Evolutionary conservation across 92 coral and sea anemone genomes (phyloP).

Genomic region (Phenganax subtilis): DNA sequence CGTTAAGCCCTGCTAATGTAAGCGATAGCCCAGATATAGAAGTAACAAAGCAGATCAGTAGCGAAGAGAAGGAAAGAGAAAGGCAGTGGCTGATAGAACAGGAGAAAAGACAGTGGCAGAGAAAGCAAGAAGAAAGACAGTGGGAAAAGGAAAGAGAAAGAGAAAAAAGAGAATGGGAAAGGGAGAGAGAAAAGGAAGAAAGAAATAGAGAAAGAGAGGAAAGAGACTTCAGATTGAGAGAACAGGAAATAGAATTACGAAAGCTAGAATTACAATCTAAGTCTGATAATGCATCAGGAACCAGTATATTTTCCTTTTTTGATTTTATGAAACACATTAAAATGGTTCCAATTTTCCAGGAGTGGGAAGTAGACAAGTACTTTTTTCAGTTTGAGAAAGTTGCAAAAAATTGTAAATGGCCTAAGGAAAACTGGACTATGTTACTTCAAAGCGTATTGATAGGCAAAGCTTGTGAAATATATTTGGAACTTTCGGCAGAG

Average conservation of each 20-base stretch:
- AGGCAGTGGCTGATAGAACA: conserved; percentile 8
- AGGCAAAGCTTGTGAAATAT: conserved; percentile 55
- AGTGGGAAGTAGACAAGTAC: conserved; percentile 48
- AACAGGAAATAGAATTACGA: conserved; percentile 1
- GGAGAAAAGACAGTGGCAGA: background rate
- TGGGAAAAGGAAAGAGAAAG: background rate
- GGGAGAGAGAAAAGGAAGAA: too few relatives aligned
- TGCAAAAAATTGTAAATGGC: conserved; percentile 44
- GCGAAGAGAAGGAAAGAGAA: conserved; percentile 3
- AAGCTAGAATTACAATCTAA: conserved; percentile 15
- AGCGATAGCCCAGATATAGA: background rate
- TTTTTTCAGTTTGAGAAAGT: conserved; percentile 49
- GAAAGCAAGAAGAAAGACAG: background rate
- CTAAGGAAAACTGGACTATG: conserved; percentile 46
- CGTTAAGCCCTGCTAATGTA: background rate
- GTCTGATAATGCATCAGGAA: conserved; percentile 7
- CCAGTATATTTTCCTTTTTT: conserved; percentile 11
- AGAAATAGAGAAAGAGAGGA: too few relatives aligned
- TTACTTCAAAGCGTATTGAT: conserved; percentile 7
- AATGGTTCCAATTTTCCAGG: conserved; percentile 52
- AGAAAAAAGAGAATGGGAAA: background rate
- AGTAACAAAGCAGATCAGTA: background rate
- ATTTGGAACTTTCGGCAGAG: conserved; percentile 45
- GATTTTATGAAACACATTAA: conserved; percentile 41
- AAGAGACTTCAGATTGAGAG: too few relatives aligned